Evolutionary conservation across 2,888 invertebrate genomes (phyloP), one percentile per base, ranked within the genome.

Genomic region (Minunthozetes semirufus): DNA sequence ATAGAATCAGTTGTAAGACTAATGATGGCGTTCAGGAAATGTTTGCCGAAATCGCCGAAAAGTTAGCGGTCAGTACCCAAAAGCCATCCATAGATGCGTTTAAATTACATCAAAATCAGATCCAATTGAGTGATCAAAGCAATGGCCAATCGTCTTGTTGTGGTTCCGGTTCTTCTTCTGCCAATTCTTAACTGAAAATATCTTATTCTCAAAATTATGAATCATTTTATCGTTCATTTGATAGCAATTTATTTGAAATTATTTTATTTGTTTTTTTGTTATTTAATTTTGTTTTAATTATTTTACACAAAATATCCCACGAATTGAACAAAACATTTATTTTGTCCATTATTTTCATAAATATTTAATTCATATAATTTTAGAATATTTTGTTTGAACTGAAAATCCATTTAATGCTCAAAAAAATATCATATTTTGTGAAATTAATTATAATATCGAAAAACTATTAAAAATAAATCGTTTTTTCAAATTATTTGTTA

Each of bases 1-100:
- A 66, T 56, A 74, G 75, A 56, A 33, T 77, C n/a, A 75, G 75
- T 19, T 77, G 76, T 48, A 77, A 77, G 70, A 77, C 76, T 0
- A 75, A 75, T 19, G 61, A 72, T 5, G 74, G 74, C 50, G 42
- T 77, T 11, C 29, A 59, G 13, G 77, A 77, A 56, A 76, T 77
- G 77, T 77, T 72, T 56, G 19, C 61, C 13, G 70, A 74, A 17
- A 75, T 77, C 46, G 76, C 72, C 13, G 76, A 76, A 27, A 73
- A 76, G 46, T 56, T 76, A 63, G 76, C 76, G 6, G 50, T 25
- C 29, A 73, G 27, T 19, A 61, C 29, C 4, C 68, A 56, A 13
- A 70, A 71, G 50, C n/a, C 42, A 17, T 72, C 72, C 33, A 8
- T 76, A 6, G 75, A 76, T 73, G 75, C 76, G 19, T 73, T 76